phyloP scores from a whole-genome alignment of 1,140 invertebrate species.

The Monochamus saltuarius region DNA sequence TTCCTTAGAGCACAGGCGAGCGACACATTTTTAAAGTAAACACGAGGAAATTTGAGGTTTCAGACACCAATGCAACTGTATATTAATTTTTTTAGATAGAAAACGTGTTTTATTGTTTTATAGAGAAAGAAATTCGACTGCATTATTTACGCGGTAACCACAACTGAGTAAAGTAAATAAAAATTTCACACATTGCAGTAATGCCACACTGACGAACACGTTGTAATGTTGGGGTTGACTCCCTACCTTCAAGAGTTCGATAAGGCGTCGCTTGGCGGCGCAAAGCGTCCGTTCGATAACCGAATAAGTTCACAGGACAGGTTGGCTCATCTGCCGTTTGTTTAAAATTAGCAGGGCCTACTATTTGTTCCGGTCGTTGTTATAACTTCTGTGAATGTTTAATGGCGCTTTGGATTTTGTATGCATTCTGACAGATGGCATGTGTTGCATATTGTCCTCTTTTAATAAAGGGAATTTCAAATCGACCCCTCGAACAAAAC shows the following conservation, averaged over 20 bases:
- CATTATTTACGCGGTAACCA: background rate
- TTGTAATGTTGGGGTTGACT: constrained; percentile 50
- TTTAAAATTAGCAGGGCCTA: no score
- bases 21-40: background rate
- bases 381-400: no score
- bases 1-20: background rate
- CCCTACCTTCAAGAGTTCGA: constrained; percentile 41
- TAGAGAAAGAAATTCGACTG: background rate
- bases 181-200: constrained; percentile 26
- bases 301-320: constrained; percentile 19
- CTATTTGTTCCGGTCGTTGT: no score
- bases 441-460: no score
- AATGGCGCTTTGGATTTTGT: background rate
- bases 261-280: constrained; percentile 47
- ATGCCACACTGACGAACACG: constrained; percentile 42
- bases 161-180: constrained; percentile 11
- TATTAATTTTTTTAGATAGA: no score
- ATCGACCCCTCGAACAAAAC: no score
- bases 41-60: constrained; percentile 4
- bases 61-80: background rate
- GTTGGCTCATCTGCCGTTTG: constrained; percentile 11
- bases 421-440: no score
- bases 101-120: background rate
- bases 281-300: constrained; percentile 43
- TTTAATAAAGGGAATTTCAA: no score